Base-by-base conservation (phyloP, 2,113 vertebrate genomes). In the Rafetus swinhoei region DNA sequence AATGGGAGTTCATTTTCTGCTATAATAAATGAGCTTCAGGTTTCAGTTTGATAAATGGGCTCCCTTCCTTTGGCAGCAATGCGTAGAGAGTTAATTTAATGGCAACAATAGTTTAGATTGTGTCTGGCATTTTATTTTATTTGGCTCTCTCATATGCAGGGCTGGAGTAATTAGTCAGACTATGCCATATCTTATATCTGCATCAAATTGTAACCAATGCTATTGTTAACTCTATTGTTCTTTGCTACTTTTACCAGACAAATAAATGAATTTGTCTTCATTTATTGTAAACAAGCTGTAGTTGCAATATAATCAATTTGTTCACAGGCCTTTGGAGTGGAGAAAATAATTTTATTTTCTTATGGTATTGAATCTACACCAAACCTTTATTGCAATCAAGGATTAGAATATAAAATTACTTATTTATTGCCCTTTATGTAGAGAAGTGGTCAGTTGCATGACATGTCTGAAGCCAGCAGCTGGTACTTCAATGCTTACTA, bases 1-100 rank as follows among this genome's bases (percentile, higher is more conserved):
- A 85, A 16, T 89, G 82, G 87, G 91, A 90, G 29, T 25, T 90
- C 21, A 56, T 95, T 54, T 87, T 95, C 95, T 94, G 72, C 82
- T 80, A 50, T 45, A 69, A 9, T 81, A 90, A 85, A 87, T 90
- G 56, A 93, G 4, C 16, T 6, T 88, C 18, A 93, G 82, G 10
- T 91, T 88, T 96, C 93, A 84, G 7, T 69, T 93, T 95, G 80
- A 95, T 92, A 89, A 94, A 93, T 90, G 74, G 45, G 5, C 10
- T 90, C 7, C 56, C 94, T 95, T 56, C 24, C 81, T 93, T 92
- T 90, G 82, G 39, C 87, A 96, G 89, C 88, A 95, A 85, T 2
- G 56, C 21, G 53, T 24, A n/a, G 83, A 88, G 59, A 93, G 65
- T 81, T 91, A 85, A 90, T 94, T 90, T 93, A 89, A 85, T n/a